phyloP scores from a whole-genome alignment of 2,888 invertebrate species.

The Brachylomia viminalis region DNA sequence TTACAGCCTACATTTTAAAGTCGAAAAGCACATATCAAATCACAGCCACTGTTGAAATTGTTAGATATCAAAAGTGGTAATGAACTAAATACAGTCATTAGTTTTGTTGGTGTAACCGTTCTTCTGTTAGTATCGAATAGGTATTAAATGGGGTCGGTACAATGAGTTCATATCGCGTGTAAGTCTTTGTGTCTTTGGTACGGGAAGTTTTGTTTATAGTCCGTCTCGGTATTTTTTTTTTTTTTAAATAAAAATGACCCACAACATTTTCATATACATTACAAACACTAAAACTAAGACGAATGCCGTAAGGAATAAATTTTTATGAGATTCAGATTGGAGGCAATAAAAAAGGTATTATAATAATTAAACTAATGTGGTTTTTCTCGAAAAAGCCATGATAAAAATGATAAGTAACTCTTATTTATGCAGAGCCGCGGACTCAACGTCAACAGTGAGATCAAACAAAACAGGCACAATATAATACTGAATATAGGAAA shows the following conservation, averaged over 20 bases:
- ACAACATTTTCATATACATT: not conserved
- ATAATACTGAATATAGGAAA: constrained; percentile 11
- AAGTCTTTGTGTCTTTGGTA: constrained; percentile 14
- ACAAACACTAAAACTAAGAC: not conserved
- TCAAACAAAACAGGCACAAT: no score
- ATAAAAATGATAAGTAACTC: no score
- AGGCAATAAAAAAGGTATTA: not conserved
- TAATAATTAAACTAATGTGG: not conserved
- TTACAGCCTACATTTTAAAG: not conserved
- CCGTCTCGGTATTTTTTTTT: no score
- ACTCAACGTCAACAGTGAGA: not conserved
- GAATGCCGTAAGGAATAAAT: not conserved
- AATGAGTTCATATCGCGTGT: constrained; percentile 29
- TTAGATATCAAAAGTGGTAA: constrained; percentile 61
- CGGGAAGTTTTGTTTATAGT: constrained; percentile 1
- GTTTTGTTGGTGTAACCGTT: constrained; percentile 43
- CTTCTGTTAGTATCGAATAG: constrained; percentile 27
- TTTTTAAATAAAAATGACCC: no score
- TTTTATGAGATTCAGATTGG: not conserved
- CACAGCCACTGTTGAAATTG: constrained; percentile 5
- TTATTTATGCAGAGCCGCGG: no score
- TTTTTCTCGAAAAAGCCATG: not conserved
- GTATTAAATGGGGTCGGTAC: constrained; percentile 38
- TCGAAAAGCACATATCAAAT: constrained; percentile 1
- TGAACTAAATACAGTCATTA: constrained; percentile 59